Percentiles rank a stretch among this genome's conserved stretches.
phyloP scores from a whole-genome alignment of 2,113 vertebrate species.

The Mohoua ochrocephala region DNA sequence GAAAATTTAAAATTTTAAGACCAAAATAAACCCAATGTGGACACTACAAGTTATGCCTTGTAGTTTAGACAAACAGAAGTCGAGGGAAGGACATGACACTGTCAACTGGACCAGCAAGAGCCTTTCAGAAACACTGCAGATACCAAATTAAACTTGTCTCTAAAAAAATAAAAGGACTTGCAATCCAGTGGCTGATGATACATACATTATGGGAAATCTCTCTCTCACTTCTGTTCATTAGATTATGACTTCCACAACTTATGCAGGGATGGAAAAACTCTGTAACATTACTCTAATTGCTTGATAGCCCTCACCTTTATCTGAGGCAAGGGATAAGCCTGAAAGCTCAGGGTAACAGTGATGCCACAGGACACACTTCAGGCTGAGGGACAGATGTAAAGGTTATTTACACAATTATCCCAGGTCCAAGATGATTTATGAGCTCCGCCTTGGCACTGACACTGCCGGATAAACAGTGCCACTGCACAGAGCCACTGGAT shows the following conservation, averaged over 20 bases:
- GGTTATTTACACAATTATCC: not conserved
- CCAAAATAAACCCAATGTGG: not conserved
- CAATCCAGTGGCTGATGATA: not conserved
- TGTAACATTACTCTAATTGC: not conserved
- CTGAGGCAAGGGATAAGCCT: not conserved
- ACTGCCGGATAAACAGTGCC: not conserved
- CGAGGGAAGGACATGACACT: not conserved
- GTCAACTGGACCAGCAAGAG: not conserved
- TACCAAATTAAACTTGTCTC: not conserved
- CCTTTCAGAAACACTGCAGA: not conserved
- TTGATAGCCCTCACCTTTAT: not conserved
- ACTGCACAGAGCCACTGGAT: not conserved
- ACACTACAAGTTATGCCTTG: not conserved
- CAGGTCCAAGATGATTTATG: not conserved
- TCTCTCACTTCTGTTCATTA: not conserved
- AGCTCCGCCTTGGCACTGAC: not conserved
- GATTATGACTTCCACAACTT: not conserved
- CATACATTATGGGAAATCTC: not conserved
- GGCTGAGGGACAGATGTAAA: not conserved
- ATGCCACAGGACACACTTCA: not conserved
- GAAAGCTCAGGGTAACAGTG: not conserved
- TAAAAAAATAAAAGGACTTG: not conserved
- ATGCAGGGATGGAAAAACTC: not conserved
- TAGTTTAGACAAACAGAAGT: not conserved
- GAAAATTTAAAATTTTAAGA: not conserved